Percentiles rank a stretch among this genome's conserved stretches.
phyloP scores from a whole-genome alignment of 2,113 vertebrate genomes.

The Hiodon tergisus region DNA sequence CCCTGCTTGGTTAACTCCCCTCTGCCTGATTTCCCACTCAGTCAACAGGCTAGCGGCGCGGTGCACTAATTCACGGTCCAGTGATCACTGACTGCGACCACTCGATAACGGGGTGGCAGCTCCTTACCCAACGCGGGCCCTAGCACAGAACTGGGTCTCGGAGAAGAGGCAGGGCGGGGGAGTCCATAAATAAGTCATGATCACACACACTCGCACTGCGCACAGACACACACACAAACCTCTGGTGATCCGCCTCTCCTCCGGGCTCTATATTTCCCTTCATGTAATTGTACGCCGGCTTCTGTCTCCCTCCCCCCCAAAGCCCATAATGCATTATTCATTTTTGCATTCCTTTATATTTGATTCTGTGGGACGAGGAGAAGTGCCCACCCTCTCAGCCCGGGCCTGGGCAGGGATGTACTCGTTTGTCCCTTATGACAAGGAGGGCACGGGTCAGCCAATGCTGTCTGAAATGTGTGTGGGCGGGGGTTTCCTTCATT shows the following conservation, averaged over 20 bases:
- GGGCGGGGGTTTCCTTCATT: background rate
- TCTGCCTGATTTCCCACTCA: too few relatives aligned
- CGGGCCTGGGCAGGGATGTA: background rate
- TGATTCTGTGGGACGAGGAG: background rate
- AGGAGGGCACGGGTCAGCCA: background rate
- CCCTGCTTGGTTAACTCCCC: too few relatives aligned
- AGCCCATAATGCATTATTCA: slow-evolving; percentile 12
- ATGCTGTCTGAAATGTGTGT: too few relatives aligned
- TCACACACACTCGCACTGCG: background rate
- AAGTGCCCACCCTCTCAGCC: background rate
- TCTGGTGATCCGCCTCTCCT: background rate
- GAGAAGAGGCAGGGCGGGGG: background rate
- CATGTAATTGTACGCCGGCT: background rate
- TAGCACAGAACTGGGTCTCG: background rate
- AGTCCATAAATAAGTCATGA: slow-evolving; percentile 12
- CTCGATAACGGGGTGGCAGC: too few relatives aligned
- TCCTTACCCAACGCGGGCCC: background rate
- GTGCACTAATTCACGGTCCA: too few relatives aligned
- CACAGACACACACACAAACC: background rate
- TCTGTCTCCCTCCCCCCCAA: background rate
- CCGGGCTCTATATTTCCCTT: background rate
- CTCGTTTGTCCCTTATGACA: background rate
- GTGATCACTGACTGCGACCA: too few relatives aligned
- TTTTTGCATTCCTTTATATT: background rate
- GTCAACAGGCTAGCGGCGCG: too few relatives aligned